These are phyloP conservation scores for Paramormyrops kingsleyae DNA, from an alignment of 2,113 vertebrate genomes.

Conservation along the genomic window DNA sequence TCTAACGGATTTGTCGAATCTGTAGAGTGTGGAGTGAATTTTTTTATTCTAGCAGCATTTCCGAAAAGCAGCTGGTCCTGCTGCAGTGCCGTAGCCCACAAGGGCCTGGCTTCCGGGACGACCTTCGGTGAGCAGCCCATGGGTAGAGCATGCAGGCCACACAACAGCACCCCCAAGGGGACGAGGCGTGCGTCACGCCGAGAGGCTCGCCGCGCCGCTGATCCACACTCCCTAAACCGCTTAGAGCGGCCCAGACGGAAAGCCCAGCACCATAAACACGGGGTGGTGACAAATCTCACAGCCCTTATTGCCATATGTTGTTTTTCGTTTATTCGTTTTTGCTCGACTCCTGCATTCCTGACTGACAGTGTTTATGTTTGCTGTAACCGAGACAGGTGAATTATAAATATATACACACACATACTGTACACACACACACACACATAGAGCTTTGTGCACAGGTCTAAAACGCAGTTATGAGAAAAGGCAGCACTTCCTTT, in stretches of 20 bases:
- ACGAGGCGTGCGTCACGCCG: neutral
- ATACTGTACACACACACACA: neutral
- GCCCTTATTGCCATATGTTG: neutral
- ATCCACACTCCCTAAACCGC: neutral
- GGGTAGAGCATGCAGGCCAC: neutral
- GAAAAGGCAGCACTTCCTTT: neutral
- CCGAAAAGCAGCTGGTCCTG: neutral
- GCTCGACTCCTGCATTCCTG: neutral
- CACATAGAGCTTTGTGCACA: neutral
- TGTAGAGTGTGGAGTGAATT: neutral
- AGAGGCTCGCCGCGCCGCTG: neutral
- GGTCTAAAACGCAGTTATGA: neutral
- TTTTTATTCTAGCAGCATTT: neutral
- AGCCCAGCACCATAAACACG: neutral
- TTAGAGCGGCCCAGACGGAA: neutral
- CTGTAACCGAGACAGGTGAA: neutral
- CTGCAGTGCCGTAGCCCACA: neutral
- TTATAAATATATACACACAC: neutral
- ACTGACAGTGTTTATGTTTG: constrained; percentile 1
- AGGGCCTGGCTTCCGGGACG: neutral
- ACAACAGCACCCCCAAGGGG: neutral
- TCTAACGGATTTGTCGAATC: neutral
- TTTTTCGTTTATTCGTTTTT: neutral
- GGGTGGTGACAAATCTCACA: neutral
- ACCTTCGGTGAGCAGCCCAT: neutral